Base-by-base conservation (phyloP, 1,140 invertebrate species). In the Augochlora pura region DNA sequence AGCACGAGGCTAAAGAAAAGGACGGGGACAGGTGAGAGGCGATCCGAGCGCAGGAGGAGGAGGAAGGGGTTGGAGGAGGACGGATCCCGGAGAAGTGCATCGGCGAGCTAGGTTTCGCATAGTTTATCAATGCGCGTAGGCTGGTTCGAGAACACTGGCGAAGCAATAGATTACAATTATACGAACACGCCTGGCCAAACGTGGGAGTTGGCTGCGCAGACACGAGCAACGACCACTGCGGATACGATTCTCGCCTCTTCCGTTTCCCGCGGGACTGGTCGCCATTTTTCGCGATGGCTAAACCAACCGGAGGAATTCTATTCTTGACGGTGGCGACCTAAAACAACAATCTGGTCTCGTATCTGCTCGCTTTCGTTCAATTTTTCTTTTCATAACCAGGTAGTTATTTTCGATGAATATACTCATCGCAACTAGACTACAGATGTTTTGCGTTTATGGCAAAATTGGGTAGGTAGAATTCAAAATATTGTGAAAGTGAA, bases 141-240 rank as follows among this genome's bases (percentile, higher is more conserved):
- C 67, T 79, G 77, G 57, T 81, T 86, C 63, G 78, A 67, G 77
- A 85, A 88, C 86, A 86, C 81, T 69, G 83, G 69, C 74, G 21
- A 52, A 52, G 88, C 88, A 87, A 90, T 90, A 90, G 88, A 90
- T 90, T 89, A 90, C 88, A 90, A 90, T 90, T 90, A 90, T 89
- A 87, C 86, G 85, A 87, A 89, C 88, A 88, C 87, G 84, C 86
- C 82, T 79, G 64, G 77, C 64, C 70, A 82, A 86, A 87, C 86
- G 86, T 88, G 86, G 86, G 86, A 88, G 86, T 88, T 75, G 60
- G 71, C 81, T 69, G 65, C 75, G 72, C 68, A 32, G 54, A 69
- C 80, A 81, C 70, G 68, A 64, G 42, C 32, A 83, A 54, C 59
- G 67, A 68, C 66, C 82, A 23, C 39, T 54, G 14, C 68, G 27